Conservation (phyloP, 2,797 vertebrate species). For the Antrozous pallidus region DNA sequence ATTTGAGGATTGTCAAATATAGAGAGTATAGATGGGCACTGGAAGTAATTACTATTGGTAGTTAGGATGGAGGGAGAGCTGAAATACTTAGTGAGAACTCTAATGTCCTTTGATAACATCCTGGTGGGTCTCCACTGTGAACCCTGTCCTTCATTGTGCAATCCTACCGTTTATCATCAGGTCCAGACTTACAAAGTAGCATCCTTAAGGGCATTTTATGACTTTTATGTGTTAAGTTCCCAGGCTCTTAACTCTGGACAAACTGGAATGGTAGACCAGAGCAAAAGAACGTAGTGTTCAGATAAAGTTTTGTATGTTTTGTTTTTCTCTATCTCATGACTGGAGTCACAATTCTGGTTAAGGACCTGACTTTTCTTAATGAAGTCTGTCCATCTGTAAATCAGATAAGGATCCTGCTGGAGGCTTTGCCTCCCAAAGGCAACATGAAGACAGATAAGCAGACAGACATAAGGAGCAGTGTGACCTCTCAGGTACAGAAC, state of each 20-base stretch:
- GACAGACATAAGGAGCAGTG: neutral
- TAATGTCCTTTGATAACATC: conserved; percentile 46
- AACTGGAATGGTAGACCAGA: conserved; percentile 35
- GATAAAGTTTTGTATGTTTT: conserved; percentile 41
- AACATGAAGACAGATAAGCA: conserved; percentile 17
- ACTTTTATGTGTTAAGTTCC: conserved; percentile 35
- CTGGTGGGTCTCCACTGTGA: neutral
- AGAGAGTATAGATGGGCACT: neutral
- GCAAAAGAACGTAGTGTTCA: conserved; percentile 41
- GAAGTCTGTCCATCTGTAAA: conserved; percentile 43
- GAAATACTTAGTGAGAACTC: conserved; percentile 19
- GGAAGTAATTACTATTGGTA: neutral
- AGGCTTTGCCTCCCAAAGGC: conserved; percentile 30
- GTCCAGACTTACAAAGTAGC: conserved; percentile 16
- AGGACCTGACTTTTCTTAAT: conserved; percentile 13
- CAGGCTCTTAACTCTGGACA: conserved; percentile 1
- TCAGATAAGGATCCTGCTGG: neutral
- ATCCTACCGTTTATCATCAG: conserved; percentile 53
- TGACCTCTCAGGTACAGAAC: conserved; percentile 19
- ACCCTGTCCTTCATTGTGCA: conserved; percentile 22
- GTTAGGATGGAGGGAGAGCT: neutral
- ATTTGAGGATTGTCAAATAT: neutral
- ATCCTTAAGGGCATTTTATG: conserved; percentile 47
- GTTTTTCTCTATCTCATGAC: conserved; percentile 24
- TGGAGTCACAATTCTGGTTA: conserved; percentile 10